Conservation (phyloP, 1,140 invertebrate genomes). For the Hycleus phaleratus region DNA sequence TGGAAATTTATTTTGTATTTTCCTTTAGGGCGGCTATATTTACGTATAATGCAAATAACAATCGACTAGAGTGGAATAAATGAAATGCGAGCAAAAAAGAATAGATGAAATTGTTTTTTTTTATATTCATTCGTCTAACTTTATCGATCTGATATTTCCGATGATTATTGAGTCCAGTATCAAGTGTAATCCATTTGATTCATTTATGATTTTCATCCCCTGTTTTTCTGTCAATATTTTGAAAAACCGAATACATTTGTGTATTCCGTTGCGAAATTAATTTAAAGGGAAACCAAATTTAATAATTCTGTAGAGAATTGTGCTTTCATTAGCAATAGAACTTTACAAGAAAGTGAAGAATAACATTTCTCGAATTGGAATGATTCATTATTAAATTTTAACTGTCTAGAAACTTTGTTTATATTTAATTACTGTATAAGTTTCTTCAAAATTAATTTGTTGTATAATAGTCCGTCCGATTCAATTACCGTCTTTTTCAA, state of each 20-base stretch:
- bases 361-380: conserved; percentile 21
- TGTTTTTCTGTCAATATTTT: not conserved
- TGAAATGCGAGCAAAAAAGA: not conserved
- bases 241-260: conserved; percentile 10
- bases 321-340: conserved; percentile 30
- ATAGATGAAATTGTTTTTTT: too few relatives aligned
- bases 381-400: conserved; percentile 23
- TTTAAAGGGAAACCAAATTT: conserved; percentile 29
- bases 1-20: conserved; percentile 34
- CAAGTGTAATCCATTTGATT: conserved; percentile 19
- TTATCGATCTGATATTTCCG: conserved; percentile 14
- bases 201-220: conserved; percentile 6
- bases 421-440: conserved; percentile 22
- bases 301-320: conserved; percentile 23
- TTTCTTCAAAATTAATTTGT: conserved; percentile 19
- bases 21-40: conserved; percentile 26
- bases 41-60: conserved; percentile 30
- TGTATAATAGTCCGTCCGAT: conserved; percentile 9
- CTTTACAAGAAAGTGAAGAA: conserved; percentile 25
- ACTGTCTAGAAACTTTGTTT: conserved; percentile 24
- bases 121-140: too few relatives aligned
- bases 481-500: not conserved
- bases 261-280: conserved; percentile 21
- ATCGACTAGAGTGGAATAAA: conserved; percentile 16
- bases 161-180: conserved; percentile 21